Percentiles rank a stretch among this genome's conserved stretches.
phyloP scores from a whole-genome alignment of 2,888 invertebrate species.

The Barypeithes pellucidus region DNA sequence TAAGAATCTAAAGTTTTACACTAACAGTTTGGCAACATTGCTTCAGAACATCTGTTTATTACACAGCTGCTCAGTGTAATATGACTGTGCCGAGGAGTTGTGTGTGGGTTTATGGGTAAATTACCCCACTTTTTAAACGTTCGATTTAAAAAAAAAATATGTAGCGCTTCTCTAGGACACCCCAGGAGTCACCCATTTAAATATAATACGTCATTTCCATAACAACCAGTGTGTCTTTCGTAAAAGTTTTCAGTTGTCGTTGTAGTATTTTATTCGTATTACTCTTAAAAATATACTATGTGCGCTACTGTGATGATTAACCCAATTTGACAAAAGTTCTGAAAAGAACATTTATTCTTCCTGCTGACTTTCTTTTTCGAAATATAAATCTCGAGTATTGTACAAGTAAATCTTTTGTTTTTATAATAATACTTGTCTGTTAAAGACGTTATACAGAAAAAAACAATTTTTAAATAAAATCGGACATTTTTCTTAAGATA shows the following conservation, averaged over 20 bases:
- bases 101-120: too few relatives aligned
- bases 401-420: constrained; percentile 8
- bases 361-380: background rate
- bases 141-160: too few relatives aligned
- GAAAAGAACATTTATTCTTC: constrained; percentile 5
- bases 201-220: too few relatives aligned
- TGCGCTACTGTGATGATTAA: background rate
- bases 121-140: too few relatives aligned
- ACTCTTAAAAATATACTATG: background rate
- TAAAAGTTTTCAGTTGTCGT: background rate
- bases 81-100: too few relatives aligned
- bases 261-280: background rate
- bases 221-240: too few relatives aligned
- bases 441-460: background rate
- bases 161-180: too few relatives aligned
- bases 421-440: background rate
- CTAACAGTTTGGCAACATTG: too few relatives aligned
- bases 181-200: too few relatives aligned
- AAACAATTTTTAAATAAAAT: background rate
- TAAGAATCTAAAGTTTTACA: too few relatives aligned
- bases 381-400: constrained; percentile 2
- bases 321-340: constrained; percentile 11
- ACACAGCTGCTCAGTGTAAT: too few relatives aligned
- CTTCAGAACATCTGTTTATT: too few relatives aligned
- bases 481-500: background rate